Evolutionary conservation across 1,140 invertebrate species (phyloP).

Genomic region (Rhynchophorus ferrugineus): DNA sequence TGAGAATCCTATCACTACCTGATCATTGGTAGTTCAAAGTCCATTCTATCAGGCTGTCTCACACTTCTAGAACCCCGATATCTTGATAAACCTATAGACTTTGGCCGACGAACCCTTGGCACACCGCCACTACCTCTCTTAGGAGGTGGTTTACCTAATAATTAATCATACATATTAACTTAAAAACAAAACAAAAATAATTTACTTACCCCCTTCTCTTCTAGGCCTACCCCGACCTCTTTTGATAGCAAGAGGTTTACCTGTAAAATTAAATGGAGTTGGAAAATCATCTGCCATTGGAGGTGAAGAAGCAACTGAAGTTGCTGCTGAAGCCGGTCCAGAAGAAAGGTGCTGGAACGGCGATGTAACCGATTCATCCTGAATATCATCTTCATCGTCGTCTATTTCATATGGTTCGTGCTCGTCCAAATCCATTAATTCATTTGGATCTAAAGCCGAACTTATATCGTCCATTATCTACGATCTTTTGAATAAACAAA

Average conservation of each 20-base stretch:
- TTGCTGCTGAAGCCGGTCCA: conserved; percentile 49
- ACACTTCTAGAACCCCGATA: conserved; percentile 45
- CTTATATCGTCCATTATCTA: conserved; percentile 37
- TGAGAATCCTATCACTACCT: too few relatives aligned
- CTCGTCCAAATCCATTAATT: conserved; percentile 40
- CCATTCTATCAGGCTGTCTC: conserved; percentile 46
- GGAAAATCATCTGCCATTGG: conserved; percentile 44
- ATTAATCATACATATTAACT: neutral
- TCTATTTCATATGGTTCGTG: conserved; percentile 38
- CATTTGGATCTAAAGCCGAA: conserved; percentile 36
- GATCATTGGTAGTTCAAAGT: conserved; percentile 47
- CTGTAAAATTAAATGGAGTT: conserved; percentile 43
- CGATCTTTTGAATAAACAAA: neutral
- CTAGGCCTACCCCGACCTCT: conserved; percentile 63
- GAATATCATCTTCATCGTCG: conserved; percentile 38
- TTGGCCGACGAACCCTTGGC: conserved; percentile 40
- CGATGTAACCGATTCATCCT: conserved; percentile 36
- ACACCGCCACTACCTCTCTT: conserved; percentile 26
- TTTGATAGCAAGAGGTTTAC: conserved; percentile 53
- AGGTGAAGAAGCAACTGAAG: conserved; percentile 48
- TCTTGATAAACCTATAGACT: conserved; percentile 38
- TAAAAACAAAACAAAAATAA: conserved; percentile 2
- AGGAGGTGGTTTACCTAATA: conserved; percentile 33
- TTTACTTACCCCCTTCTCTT: conserved; percentile 52
- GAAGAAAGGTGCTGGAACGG: conserved; percentile 38